A percentile compares a stretch with the other conserved stretches of the same genome.
Evolutionary conservation across 2,888 invertebrate species (phyloP).

Genomic region (Empis livida): DNA sequence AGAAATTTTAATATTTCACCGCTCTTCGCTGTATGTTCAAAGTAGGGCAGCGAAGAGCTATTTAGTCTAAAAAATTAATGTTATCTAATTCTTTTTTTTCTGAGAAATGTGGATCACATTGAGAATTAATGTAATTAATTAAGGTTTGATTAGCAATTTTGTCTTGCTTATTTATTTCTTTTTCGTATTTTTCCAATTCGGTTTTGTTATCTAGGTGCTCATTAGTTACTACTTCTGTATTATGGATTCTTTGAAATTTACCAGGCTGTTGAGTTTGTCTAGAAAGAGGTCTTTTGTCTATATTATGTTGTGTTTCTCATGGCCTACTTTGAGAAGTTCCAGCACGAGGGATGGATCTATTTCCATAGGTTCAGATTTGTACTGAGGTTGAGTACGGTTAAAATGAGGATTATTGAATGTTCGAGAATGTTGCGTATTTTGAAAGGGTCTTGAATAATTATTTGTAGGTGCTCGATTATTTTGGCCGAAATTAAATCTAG

Average conservation of each 20-base stretch:
- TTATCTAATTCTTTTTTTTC: not conserved
- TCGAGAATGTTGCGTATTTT: not conserved
- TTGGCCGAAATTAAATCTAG: not conserved
- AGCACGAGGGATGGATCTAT: not conserved
- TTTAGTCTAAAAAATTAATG: not conserved
- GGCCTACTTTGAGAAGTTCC: not conserved
- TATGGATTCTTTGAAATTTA: not conserved
- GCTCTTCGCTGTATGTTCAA: slow-evolving; percentile 1
- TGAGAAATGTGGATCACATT: slow-evolving; percentile 3
- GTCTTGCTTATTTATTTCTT: not conserved
- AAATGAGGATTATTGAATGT: not conserved
- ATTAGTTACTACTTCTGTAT: not conserved
- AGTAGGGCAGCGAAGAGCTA: slow-evolving; percentile 3
- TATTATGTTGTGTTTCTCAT: not conserved
- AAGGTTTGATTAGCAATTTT: not conserved
- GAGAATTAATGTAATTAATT: not conserved
- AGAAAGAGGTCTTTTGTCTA: not conserved
- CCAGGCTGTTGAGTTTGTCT: not conserved
- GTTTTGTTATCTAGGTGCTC: not conserved
- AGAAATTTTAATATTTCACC: not conserved
- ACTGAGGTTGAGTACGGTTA: not conserved
- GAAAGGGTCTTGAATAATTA: not conserved
- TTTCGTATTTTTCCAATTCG: not conserved
- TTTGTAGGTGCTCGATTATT: not conserved
- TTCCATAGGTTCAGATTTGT: not conserved